A percentile compares a stretch with the other conserved stretches of the same genome.
Conservation (phyloP, 2,797 vertebrate genomes). For the Huso huso region DNA sequence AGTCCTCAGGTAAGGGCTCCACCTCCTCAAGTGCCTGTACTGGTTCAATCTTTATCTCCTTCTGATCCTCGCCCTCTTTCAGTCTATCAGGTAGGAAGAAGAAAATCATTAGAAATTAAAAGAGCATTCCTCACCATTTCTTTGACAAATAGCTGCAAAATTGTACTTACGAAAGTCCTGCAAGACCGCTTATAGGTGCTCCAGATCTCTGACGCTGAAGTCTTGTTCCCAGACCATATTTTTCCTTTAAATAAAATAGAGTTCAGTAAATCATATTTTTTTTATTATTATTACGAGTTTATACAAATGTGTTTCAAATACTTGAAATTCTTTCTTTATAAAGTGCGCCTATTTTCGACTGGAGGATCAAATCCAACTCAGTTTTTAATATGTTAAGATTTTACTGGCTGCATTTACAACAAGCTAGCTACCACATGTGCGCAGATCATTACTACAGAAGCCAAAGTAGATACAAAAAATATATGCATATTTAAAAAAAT, state of each 20-base stretch:
- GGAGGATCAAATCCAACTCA: too few species aligned
- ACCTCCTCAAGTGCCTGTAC: slow-evolving; percentile 90
- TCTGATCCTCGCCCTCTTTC: slow-evolving; percentile 95
- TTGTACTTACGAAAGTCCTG: slow-evolving; percentile 87
- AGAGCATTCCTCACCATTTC: slow-evolving; percentile 11
- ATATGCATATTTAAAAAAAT: too few species aligned
- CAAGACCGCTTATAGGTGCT: slow-evolving; percentile 78
- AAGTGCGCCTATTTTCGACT: too few species aligned
- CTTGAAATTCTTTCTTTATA: too few species aligned
- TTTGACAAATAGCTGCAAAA: slow-evolving; percentile 1
- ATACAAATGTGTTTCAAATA: not conserved
- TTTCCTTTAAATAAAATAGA: slow-evolving; percentile 64
- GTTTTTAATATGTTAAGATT: too few species aligned
- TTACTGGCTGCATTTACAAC: too few species aligned
- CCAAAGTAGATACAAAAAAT: too few species aligned
- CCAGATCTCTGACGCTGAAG: slow-evolving; percentile 88
- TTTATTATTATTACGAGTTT: not conserved
- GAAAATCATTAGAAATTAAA: slow-evolving; percentile 14
- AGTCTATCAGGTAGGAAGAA: slow-evolving; percentile 54
- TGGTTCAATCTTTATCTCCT: slow-evolving; percentile 88
- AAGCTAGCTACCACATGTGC: too few species aligned
- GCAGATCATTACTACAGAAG: too few species aligned
- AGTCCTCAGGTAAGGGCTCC: slow-evolving; percentile 92
- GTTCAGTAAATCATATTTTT: not conserved
- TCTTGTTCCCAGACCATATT: slow-evolving; percentile 90